Evolutionary conservation across 2,797 vertebrate genomes (phyloP).

Genomic region (Cetoscarus ocellatus): DNA sequence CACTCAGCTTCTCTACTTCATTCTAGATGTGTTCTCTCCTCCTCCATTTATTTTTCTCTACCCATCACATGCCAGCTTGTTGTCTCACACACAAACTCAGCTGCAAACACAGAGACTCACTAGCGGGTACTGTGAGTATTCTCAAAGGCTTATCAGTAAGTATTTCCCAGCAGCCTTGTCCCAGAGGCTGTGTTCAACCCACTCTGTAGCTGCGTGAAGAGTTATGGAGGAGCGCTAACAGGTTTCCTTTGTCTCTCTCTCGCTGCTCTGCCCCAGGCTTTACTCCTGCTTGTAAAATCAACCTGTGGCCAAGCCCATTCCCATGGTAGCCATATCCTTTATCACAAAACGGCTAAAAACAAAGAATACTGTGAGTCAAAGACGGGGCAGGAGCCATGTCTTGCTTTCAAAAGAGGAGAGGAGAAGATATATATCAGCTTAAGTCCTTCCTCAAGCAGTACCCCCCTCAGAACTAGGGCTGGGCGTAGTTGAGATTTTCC

Average conservation of each 20-base stretch:
- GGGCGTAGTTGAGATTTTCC: too few relatives aligned
- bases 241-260: conserved; percentile 74
- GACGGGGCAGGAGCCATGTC: conserved; percentile 42
- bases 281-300: conserved; percentile 76
- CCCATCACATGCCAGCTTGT: conserved; percentile 48
- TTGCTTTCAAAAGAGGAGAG: conserved; percentile 37
- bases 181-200: conserved; percentile 74
- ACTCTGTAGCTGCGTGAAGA: conserved; percentile 70
- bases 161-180: conserved; percentile 79
- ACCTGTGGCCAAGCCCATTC: conserved; percentile 70
- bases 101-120: conserved; percentile 44
- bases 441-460: conserved; percentile 23
- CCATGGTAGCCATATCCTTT: conserved; percentile 70
- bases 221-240: conserved; percentile 77
- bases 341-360: conserved; percentile 70
- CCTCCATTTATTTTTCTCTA: conserved; percentile 53
- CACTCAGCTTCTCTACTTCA: conserved; percentile 43
- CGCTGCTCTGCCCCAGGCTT: conserved; percentile 67
- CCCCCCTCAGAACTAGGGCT: not conserved
- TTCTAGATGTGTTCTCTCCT: conserved; percentile 46
- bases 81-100: conserved; percentile 16
- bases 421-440: conserved; percentile 25
- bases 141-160: conserved; percentile 77
- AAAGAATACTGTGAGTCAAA: conserved; percentile 61
- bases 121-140: conserved; percentile 68